Percentiles rank a stretch among this genome's conserved stretches.
These are phyloP conservation scores for Barbus barbus DNA, from an alignment of 2,113 vertebrate genomes.

Conservation along the genomic window DNA sequence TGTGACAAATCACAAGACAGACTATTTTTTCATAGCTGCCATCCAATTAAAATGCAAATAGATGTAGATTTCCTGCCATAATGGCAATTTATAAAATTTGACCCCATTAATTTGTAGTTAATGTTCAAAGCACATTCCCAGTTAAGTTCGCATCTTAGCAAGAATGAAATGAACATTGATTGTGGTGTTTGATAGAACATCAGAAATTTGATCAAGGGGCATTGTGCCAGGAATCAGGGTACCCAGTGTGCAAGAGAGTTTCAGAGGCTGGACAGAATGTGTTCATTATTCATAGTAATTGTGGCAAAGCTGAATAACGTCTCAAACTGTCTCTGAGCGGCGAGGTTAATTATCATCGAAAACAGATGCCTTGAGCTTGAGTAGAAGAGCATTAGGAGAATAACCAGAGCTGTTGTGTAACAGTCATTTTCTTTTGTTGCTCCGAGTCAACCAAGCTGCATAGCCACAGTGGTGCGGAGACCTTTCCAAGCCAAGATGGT, in stretches of 20 bases:
- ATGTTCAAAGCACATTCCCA: background rate
- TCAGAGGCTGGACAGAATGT: conserved; percentile 31
- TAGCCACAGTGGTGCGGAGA: background rate
- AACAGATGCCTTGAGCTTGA: conserved; percentile 60
- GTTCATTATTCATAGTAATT: conserved; percentile 63
- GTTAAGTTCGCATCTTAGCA: background rate
- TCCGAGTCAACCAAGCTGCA: conserved; percentile 26
- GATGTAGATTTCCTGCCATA: background rate
- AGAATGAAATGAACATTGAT: conserved; percentile 42
- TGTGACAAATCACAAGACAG: background rate
- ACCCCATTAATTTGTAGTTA: conserved; percentile 2
- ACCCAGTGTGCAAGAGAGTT: background rate
- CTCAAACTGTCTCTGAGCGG: conserved; percentile 60
- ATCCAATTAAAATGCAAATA: conserved; percentile 21
- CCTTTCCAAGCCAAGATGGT: conserved; percentile 14
- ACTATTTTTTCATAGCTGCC: background rate
- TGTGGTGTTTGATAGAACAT: conserved; percentile 35
- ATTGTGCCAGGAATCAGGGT: background rate
- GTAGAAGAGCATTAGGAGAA: conserved; percentile 58
- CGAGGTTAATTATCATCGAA: conserved; percentile 68
- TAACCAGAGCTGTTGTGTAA: conserved; percentile 55
- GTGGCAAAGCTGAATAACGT: conserved; percentile 57
- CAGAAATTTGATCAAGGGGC: conserved; percentile 9
- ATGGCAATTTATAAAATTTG: background rate
- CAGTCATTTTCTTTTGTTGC: conserved; percentile 44